phyloP scores from a whole-genome alignment of 23 tunicate genomes.

The Styela plicata region DNA sequence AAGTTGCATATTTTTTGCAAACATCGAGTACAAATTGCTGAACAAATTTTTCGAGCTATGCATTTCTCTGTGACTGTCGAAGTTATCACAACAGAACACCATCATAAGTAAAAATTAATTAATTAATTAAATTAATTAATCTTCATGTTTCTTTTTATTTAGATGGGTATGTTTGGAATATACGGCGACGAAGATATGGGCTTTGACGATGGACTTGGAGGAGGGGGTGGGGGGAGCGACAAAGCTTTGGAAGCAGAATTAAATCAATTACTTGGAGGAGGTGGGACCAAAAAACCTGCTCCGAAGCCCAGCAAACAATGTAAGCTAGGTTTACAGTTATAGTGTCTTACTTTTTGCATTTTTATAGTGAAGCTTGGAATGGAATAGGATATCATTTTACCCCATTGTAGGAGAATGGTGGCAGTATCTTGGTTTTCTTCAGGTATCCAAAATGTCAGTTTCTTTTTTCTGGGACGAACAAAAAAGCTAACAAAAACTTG shows the following conservation, averaged over 20 bases:
- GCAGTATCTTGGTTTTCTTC: too few species aligned
- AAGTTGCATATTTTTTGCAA: too few species aligned
- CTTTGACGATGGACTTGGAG: slow-evolving; percentile 41
- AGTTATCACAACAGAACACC: too few species aligned
- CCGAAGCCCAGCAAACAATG: slow-evolving; percentile 22
- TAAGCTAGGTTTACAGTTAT: too few species aligned
- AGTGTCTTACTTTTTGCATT: neutral
- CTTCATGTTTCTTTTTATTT: too few species aligned
- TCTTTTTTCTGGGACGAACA: neutral
- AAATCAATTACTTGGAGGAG: slow-evolving; percentile 58
- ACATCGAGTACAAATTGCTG: too few species aligned
- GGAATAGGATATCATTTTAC: neutral
- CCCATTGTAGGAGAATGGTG: neutral
- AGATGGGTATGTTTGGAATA: slow-evolving; percentile 16
- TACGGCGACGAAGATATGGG: slow-evolving; percentile 4
- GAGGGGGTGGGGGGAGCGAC: slow-evolving; percentile 49
- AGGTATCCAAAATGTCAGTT: neutral
- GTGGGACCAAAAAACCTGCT: slow-evolving; percentile 25
- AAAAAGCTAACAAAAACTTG: slow-evolving; percentile 19
- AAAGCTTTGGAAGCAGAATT: slow-evolving; percentile 78
- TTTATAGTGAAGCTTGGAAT: neutral
- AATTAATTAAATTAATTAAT: too few species aligned
- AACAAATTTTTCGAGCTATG: too few species aligned
- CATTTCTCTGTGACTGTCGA: too few species aligned
- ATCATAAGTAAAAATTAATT: too few species aligned